These are phyloP conservation scores for Caenorhabditis japonica DNA, from an alignment of 2,888 invertebrate species.

Conservation along the genomic window DNA sequence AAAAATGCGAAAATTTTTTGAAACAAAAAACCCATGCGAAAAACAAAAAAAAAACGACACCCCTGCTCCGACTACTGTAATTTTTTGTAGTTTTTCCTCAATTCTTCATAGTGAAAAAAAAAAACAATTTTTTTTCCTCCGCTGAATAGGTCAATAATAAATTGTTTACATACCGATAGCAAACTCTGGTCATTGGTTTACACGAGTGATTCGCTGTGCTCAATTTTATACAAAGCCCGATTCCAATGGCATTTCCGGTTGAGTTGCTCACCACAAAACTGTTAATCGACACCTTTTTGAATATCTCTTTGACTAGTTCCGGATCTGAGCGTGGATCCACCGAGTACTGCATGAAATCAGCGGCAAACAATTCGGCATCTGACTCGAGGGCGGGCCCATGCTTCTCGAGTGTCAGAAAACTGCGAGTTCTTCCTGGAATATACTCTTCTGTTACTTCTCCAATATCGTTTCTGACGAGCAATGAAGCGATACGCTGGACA, in stretches of 20 bases:
- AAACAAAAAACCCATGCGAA: no score
- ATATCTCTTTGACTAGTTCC: conserved; percentile 22
- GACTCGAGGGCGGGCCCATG: not conserved
- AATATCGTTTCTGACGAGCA: not conserved
- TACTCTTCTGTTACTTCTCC: conserved; percentile 19
- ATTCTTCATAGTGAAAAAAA: no score
- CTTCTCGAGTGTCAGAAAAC: conserved; percentile 15
- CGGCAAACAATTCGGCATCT: conserved; percentile 10
- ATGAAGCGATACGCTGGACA: conserved; percentile 25
- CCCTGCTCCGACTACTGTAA: no score
- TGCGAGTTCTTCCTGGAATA: conserved; percentile 14
- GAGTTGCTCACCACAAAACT: conserved; percentile 48
- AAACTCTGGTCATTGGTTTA: conserved; percentile 55
- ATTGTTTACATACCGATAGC: conserved; percentile 41
- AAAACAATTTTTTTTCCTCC: no score
- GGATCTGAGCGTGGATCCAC: conserved; percentile 10
- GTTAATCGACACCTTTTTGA: conserved; percentile 46
- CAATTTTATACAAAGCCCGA: conserved; percentile 62
- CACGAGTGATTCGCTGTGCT: conserved; percentile 63
- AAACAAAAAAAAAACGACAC: no score
- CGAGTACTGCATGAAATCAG: conserved; percentile 5
- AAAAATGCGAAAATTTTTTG: no score
- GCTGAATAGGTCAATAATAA: no score
- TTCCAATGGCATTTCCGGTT: conserved; percentile 52
- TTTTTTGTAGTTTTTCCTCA: no score